Conservation (phyloP, 2,888 invertebrate genomes). For the Drymonia ruficornis region DNA sequence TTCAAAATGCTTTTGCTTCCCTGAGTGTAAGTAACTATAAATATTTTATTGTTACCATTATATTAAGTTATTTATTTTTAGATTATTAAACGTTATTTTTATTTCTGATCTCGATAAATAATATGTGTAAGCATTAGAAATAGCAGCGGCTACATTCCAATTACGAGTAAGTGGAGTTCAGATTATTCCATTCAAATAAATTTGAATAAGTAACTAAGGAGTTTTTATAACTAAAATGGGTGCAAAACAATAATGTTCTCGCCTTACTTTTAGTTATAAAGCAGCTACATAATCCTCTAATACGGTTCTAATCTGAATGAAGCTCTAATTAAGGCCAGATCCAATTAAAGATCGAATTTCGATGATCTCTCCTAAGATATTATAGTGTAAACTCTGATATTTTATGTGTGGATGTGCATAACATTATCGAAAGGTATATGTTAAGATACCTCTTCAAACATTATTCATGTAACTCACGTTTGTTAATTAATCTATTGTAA, state of each 20-base stretch:
- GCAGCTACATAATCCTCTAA: neutral
- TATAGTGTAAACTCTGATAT: conserved; percentile 59
- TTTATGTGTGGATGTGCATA: conserved; percentile 63
- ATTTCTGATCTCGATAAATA: conserved; percentile 29
- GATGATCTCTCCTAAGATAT: conserved; percentile 52
- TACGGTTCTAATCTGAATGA: neutral
- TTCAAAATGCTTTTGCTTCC: too few relatives aligned
- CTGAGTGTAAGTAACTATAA: neutral
- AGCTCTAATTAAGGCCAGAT: conserved; percentile 25
- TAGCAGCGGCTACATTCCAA: conserved; percentile 58
- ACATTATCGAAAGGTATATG: conserved; percentile 50
- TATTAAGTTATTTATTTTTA: conserved; percentile 22
- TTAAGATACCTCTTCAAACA: conserved; percentile 64
- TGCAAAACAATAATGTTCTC: neutral
- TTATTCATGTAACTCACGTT: conserved; percentile 81
- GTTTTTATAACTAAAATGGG: neutral
- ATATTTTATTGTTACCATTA: conserved; percentile 8
- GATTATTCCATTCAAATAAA: neutral
- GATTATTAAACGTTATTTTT: conserved; percentile 20
- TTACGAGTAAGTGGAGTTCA: conserved; percentile 33
- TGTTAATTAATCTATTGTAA: conserved; percentile 83
- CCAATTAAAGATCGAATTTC: conserved; percentile 46
- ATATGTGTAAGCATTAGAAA: conserved; percentile 33
- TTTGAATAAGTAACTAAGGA: neutral
- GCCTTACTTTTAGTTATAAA: neutral